Conservation (phyloP, 2,888 invertebrate species). For the Acanthopleura granulata region DNA sequence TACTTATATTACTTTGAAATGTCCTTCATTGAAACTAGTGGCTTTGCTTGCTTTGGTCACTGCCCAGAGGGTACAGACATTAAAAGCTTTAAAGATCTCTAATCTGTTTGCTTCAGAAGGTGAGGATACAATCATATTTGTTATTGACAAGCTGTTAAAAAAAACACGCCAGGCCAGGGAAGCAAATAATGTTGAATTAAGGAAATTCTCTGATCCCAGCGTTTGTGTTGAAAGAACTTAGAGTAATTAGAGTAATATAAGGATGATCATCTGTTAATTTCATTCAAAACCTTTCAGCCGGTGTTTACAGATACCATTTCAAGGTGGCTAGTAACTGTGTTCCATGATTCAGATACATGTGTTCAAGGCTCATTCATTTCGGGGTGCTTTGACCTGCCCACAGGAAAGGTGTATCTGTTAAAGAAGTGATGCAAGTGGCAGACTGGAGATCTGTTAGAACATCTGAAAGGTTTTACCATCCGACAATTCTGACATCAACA, state of each 20-base stretch:
- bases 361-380: constrained; percentile 25
- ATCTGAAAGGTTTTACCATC: too few species aligned
- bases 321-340: constrained; percentile 20
- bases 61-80: constrained; percentile 21
- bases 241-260: constrained; percentile 14
- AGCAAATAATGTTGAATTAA: neutral
- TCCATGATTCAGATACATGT: neutral
- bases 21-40: constrained; percentile 17
- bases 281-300: constrained; percentile 17
- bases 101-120: neutral
- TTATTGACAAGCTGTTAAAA: constrained; percentile 7
- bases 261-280: constrained; percentile 17
- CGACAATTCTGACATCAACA: too few species aligned
- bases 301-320: constrained; percentile 22
- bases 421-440: constrained; percentile 19
- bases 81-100: constrained; percentile 16
- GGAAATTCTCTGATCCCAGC: neutral
- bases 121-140: constrained; percentile 4
- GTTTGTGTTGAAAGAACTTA: constrained; percentile 22
- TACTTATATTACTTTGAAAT: constrained; percentile 22
- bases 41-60: constrained; percentile 8
- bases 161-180: neutral
- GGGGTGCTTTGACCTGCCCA: constrained; percentile 19
- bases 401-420: constrained; percentile 13
- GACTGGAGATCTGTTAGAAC: too few species aligned